Evolutionary conservation across 2,888 invertebrate species (phyloP).

Genomic region (Anaspis maculata): DNA sequence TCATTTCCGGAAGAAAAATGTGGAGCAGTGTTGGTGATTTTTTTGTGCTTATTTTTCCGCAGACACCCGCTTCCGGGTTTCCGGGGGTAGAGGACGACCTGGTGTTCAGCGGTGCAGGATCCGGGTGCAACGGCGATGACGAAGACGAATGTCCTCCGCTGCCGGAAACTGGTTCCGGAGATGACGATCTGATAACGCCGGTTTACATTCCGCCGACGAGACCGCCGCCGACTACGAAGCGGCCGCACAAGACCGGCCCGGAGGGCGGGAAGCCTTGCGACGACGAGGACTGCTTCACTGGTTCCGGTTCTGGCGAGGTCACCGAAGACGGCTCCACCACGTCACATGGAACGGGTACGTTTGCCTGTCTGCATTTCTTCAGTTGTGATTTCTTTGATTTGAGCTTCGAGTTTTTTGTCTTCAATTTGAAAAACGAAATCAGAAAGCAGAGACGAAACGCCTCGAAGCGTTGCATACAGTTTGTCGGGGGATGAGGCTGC

Average conservation of each 20-base stretch:
- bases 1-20: neutral
- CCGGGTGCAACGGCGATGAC: conserved; percentile 84
- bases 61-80: conserved; percentile 81
- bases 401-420: conserved; percentile 9
- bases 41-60: too few relatives aligned
- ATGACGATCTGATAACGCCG: conserved; percentile 88
- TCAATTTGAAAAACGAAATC: neutral
- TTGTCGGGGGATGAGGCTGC: too few relatives aligned
- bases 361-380: too few relatives aligned
- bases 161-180: conserved; percentile 68
- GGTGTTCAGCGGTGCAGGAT: conserved; percentile 86
- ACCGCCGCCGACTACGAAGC: conserved; percentile 53
- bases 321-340: conserved; percentile 53
- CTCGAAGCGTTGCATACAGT: too few relatives aligned
- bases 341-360: conserved; percentile 45
- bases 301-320: conserved; percentile 69
- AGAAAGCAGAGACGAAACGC: neutral
- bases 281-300: conserved; percentile 80
- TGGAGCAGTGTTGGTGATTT: neutral
- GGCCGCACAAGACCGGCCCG: conserved; percentile 27
- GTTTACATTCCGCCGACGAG: conserved; percentile 79
- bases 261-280: conserved; percentile 44
- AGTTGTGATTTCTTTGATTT: too few relatives aligned
- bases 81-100: conserved; percentile 77
- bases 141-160: conserved; percentile 86